Conservation (phyloP, 2,797 vertebrate genomes). For the Delichon dasypus region DNA sequence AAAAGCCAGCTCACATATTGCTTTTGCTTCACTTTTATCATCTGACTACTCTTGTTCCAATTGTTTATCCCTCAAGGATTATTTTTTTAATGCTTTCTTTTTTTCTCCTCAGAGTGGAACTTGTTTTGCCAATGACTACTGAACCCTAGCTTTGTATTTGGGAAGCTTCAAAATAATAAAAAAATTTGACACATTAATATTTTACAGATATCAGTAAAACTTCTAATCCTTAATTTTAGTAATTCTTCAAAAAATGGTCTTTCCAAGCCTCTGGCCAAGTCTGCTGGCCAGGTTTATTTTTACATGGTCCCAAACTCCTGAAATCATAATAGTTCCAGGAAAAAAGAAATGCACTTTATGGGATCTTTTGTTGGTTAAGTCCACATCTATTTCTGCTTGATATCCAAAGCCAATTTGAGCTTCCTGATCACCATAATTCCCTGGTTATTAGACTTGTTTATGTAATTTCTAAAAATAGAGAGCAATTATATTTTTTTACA, state of each 20-base stretch:
- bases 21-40: conserved; percentile 22
- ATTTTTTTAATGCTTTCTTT: not conserved
- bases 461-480: conserved; percentile 44
- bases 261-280: conserved; percentile 48
- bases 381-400: conserved; percentile 41
- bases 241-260: not conserved
- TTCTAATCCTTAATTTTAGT: conserved; percentile 33
- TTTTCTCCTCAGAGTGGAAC: not conserved
- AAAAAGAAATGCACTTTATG: conserved; percentile 31
- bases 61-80: conserved; percentile 4
- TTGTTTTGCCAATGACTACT: not conserved
- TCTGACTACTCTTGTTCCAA: not conserved
- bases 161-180: not conserved
- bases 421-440: conserved; percentile 35
- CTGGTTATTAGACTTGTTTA: conserved; percentile 42
- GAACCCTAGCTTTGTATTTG: not conserved
- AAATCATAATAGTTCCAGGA: conserved; percentile 56
- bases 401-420: not conserved
- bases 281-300: conserved; percentile 52
- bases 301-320: conserved; percentile 52
- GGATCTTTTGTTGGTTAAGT: not conserved
- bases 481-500: conserved; percentile 42
- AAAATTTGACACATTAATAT: not conserved
- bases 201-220: not conserved
- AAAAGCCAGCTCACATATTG: conserved; percentile 4